Evolutionary conservation across 2,113 vertebrate genomes (phyloP).

Genomic region (Catharus minimus): DNA sequence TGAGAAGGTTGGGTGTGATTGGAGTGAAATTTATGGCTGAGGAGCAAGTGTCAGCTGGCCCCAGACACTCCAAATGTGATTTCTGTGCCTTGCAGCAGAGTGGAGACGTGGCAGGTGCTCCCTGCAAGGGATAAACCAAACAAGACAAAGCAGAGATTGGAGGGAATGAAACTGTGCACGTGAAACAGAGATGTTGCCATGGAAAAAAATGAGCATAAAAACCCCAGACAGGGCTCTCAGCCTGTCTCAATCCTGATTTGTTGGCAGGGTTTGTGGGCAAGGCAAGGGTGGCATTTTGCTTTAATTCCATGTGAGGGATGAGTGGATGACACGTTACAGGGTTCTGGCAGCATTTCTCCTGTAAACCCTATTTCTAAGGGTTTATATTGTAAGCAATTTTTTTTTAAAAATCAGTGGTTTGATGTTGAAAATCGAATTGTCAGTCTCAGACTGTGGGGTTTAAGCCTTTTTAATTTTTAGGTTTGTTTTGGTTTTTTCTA

Average conservation of each 20-base stretch:
- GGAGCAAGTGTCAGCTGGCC: not conserved
- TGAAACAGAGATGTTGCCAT: not conserved
- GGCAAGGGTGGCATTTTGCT: not conserved
- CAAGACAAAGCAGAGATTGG: not conserved
- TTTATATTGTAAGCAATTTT: not conserved
- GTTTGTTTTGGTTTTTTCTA: not conserved
- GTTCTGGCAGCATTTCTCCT: not conserved
- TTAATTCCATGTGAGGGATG: not conserved
- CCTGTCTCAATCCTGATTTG: not conserved
- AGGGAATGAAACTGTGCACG: not conserved
- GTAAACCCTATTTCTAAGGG: not conserved
- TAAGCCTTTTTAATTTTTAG: not conserved
- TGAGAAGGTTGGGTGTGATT: not conserved
- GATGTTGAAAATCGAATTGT: not conserved
- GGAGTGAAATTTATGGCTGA: not conserved
- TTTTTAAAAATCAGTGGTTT: not conserved
- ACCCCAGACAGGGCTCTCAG: not conserved
- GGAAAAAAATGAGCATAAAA: slow-evolving; percentile 34
- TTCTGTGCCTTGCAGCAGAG: not conserved
- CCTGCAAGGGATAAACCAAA: not conserved
- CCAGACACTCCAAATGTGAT: not conserved
- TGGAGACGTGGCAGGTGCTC: not conserved
- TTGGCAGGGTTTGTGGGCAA: not conserved
- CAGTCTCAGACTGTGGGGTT: not conserved
- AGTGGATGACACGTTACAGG: not conserved